Base-by-base conservation (phyloP, 2,113 vertebrate species). In the Ranitomeya imitator region DNA sequence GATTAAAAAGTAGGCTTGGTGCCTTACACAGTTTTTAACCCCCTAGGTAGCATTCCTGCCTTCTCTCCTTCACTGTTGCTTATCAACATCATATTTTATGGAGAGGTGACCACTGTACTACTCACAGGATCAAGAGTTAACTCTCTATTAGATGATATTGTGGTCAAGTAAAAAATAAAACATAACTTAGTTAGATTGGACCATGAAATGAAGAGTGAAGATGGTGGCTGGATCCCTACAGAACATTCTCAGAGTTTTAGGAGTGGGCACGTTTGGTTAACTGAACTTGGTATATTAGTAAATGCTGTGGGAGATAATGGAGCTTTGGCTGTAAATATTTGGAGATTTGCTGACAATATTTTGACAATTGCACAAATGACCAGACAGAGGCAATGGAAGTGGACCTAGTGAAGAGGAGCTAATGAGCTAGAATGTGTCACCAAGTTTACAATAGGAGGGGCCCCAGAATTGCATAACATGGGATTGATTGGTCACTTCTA, bases 401-500 rank as follows among this genome's bases (percentile, higher is more conserved):
- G 63, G 18, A 5, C 61, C 6, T 1, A 63, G 61, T 9, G 61
- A 63, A 63, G 61, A 63, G 6, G 16, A 13, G 4, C 21, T 19
- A 65, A 65, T n/a, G 9, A 65, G 8, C 14, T 2, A 13, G 1
- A 69, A 11, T 26, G 69, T 19, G 63, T 63, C 63, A 73, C 31
- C 60, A 60, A 5, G 67, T 82, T 51, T 59, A 54, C 76, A 77
- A 61, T 31, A 88, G 86, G 86, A 83, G 86, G 86, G 81, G 37
- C 69, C 57, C 51, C 11, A 52, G 86, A 59, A 18, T 65, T 77
- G 69, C 79, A 9, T 83, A 77, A 88, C 61, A 19, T 16, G 19
- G 8, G 18, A 59, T n/a, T 74, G 65, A 88, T 88, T 60, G 80
- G 55, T 83, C 54, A 26, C 15, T 10, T 55, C 51, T 67, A 61